A percentile compares a stretch with the other conserved stretches of the same genome.
Evolutionary conservation across 2,797 vertebrate genomes (phyloP).

Genomic region (Crenuchus spilurus): DNA sequence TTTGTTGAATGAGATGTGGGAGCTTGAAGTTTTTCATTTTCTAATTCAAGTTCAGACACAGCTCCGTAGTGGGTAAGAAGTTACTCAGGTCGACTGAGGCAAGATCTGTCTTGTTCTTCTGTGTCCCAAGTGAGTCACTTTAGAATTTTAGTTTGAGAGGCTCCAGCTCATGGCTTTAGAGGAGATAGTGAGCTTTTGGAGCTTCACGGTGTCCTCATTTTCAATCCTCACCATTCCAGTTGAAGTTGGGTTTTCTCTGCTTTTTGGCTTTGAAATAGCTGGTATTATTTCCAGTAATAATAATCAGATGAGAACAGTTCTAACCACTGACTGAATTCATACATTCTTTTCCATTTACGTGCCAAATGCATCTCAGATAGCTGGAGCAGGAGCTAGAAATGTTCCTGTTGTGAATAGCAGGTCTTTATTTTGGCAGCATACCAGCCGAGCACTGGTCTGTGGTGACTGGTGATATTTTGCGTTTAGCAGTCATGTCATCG

Average conservation of each 20-base stretch:
- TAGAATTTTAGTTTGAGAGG: constrained; percentile 49
- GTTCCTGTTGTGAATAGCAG: neutral
- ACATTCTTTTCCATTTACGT: neutral
- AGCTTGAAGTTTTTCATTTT: neutral
- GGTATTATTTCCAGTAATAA: constrained; percentile 37
- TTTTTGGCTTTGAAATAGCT: constrained; percentile 31
- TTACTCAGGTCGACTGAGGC: constrained; percentile 38
- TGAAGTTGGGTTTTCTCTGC: neutral
- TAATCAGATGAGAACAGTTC: constrained; percentile 37
- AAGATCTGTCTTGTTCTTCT: constrained; percentile 63
- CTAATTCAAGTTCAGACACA: constrained; percentile 9
- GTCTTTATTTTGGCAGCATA: constrained; percentile 16
- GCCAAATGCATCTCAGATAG: neutral
- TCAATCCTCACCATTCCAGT: neutral
- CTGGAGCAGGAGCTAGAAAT: neutral
- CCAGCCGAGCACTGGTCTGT: neutral
- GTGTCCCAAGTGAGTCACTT: constrained; percentile 64
- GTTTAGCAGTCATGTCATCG: constrained; percentile 3
- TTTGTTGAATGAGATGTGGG: constrained; percentile 11
- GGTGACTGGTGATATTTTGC: constrained; percentile 8
- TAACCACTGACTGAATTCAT: constrained; percentile 18
- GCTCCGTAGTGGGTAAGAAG: constrained; percentile 8
- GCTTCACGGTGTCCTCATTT: constrained; percentile 31
- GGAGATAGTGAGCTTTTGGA: constrained; percentile 35
- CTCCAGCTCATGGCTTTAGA: constrained; percentile 46